Percentiles rank a stretch among this genome's conserved stretches.
Conservation (phyloP, 2,888 invertebrate genomes). For the Diarsia rubi region DNA sequence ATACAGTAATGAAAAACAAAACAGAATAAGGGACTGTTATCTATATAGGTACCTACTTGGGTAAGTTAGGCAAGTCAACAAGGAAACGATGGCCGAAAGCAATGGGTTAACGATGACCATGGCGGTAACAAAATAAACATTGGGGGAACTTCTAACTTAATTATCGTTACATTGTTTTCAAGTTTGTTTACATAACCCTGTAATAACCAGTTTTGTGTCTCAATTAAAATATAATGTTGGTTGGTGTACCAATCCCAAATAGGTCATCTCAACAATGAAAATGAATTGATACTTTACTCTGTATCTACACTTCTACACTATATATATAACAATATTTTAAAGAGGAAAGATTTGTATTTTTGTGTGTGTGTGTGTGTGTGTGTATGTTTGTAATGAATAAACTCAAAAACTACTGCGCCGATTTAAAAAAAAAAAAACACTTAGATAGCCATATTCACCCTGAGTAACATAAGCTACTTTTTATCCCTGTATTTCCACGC, state of each 20-base stretch:
- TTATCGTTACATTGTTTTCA: conserved; percentile 51
- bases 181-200: conserved; percentile 47
- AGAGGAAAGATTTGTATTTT: too few species aligned
- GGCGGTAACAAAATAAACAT: conserved; percentile 49
- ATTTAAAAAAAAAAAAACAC: too few species aligned
- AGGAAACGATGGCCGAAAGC: conserved; percentile 25
- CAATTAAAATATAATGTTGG: conserved; percentile 36
- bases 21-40: conserved; percentile 30
- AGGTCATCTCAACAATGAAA: background rate
- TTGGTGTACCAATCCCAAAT: conserved; percentile 2
- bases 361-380: too few species aligned
- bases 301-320: too few species aligned
- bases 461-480: too few species aligned
- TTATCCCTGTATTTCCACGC: too few species aligned
- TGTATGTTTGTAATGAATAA: too few species aligned
- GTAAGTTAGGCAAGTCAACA: conserved; percentile 53
- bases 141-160: conserved; percentile 47
- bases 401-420: too few species aligned
- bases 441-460: too few species aligned
- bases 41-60: conserved; percentile 34
- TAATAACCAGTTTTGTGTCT: conserved; percentile 45
- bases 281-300: conserved; percentile 9
- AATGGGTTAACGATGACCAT: conserved; percentile 58
- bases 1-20: conserved; percentile 10
- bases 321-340: too few species aligned